A percentile compares a stretch with the other conserved stretches of the same genome.
These are phyloP conservation scores for Halcyon malimbica DNA, from an alignment of 2,113 vertebrate species.

Conservation along the genomic window DNA sequence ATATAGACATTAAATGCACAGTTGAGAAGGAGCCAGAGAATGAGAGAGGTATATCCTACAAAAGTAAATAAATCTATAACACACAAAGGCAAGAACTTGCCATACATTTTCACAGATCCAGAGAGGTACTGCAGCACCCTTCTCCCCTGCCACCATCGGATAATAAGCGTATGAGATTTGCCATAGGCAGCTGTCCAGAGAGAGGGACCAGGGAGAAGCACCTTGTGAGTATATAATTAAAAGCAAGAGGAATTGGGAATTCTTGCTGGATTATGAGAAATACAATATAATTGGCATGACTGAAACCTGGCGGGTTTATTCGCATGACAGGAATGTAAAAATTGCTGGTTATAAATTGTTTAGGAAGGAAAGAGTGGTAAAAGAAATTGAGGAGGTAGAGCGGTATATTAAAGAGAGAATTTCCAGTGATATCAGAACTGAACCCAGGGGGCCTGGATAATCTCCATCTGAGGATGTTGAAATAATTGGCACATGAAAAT, in stretches of 20 bases:
- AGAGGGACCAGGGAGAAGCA: background rate
- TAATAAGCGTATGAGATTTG: background rate
- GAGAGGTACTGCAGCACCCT: background rate
- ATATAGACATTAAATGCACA: background rate
- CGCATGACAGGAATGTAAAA: conserved; percentile 49
- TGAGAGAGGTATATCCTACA: background rate
- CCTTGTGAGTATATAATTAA: conserved; percentile 32
- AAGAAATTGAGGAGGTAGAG: conserved; percentile 18
- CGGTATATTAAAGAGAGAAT: conserved; percentile 21
- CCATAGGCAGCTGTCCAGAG: background rate
- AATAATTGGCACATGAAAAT: conserved; percentile 55
- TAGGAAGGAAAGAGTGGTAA: conserved; percentile 9
- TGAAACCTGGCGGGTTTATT: conserved; percentile 40
- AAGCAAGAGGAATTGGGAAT: conserved; percentile 32
- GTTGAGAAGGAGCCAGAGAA: background rate
- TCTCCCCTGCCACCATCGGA: background rate
- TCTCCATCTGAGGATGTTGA: background rate
- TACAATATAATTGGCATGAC: conserved; percentile 48
- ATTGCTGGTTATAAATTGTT: conserved; percentile 7
- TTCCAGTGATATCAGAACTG: background rate
- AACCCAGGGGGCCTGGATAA: conserved; percentile 1
- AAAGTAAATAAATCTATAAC: background rate
- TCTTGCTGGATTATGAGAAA: conserved; percentile 46
- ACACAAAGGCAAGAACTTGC: background rate
- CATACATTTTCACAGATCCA: background rate